Base-by-base conservation (phyloP, 2,797 vertebrate species). In the Rousettus madagascariensis region DNA sequence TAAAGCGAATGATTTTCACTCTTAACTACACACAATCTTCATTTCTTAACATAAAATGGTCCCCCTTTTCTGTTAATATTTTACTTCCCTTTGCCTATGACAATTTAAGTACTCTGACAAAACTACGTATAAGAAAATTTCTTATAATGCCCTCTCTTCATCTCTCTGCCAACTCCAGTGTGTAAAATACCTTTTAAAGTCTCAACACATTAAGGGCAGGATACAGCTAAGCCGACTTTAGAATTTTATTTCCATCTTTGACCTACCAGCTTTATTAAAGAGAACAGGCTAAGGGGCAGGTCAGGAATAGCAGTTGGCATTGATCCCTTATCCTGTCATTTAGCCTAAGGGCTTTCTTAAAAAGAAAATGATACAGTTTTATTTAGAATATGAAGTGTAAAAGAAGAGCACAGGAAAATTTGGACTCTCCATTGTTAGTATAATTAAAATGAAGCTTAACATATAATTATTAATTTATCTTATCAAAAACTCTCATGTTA, bases 191-290 rank as follows among this genome's bases (percentile, higher is more conserved):
- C 28, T 53, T 83, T 46, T 51, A n/a, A 92, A 91, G 51, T 68
- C 51, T 75, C 30, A 15, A 59, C 24, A 43, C 19, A 11, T 66
- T 61, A 65, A 46, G 22, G 36, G 22, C 51, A 63, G 80, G 33
- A 84, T 74, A 24, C 33, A 68, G 46, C 8, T 28, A 69, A 94
- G 36, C 59, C 38, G 59, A 43, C 53, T 55, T 63, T 26, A 84
- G 57, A 41, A 65, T 59, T 90, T 80, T 57, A 75, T 84, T 68
- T 95, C 79, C 33, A 53, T 71, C 63, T 90, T 77, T 93, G 69
- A 91, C 74, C 43, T 86, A 11, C 92, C 22, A 55, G 20, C 30
- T 71, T 93, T 69, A 6, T 82, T 90, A 43, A 95, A 71, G 78
- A 71, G 78, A 83, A 30, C 55, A 87, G 65, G 6, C n/a, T 49